Conservation (phyloP, 2,797 vertebrate species). For the Melanotaenia boesemani region DNA sequence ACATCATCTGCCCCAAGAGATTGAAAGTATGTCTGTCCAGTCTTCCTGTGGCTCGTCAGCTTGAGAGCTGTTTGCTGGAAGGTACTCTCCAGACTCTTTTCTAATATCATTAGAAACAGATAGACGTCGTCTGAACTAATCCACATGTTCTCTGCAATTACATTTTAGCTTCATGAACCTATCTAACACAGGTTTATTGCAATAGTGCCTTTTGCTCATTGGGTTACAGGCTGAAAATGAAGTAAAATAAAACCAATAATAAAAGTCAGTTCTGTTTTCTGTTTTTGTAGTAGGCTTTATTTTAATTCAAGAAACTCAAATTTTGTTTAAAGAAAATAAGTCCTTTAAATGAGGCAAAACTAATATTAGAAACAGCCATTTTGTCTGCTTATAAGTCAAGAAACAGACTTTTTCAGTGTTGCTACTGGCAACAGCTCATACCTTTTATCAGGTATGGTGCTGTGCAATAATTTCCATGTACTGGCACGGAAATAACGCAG, state of each 20-base stretch:
- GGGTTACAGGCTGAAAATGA: constrained; percentile 39
- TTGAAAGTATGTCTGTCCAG: constrained; percentile 33
- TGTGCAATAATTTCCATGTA: not conserved
- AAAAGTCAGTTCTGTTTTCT: not conserved
- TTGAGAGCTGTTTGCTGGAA: constrained; percentile 68
- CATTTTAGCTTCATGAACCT: constrained; percentile 70
- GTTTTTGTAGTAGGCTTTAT: not conserved
- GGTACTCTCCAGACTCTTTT: constrained; percentile 76
- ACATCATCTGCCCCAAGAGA: constrained; percentile 31
- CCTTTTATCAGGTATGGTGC: not conserved
- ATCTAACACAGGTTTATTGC: constrained; percentile 60
- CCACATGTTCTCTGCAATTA: constrained; percentile 78
- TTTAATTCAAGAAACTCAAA: constrained; percentile 3
- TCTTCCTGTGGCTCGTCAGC: constrained; percentile 56
- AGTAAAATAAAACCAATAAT: constrained; percentile 15
- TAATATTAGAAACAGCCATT: not conserved
- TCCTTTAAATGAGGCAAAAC: not conserved
- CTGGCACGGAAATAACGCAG: not conserved
- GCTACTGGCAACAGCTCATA: not conserved
- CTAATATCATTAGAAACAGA: constrained; percentile 82
- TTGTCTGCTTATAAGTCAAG: not conserved
- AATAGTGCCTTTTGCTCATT: constrained; percentile 55
- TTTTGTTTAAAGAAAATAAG: not conserved
- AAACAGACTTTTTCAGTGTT: not conserved
- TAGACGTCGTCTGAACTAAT: constrained; percentile 69